Evolutionary conservation across 2,113 vertebrate species (phyloP).

Genomic region (Petrocephalus zakoni): DNA sequence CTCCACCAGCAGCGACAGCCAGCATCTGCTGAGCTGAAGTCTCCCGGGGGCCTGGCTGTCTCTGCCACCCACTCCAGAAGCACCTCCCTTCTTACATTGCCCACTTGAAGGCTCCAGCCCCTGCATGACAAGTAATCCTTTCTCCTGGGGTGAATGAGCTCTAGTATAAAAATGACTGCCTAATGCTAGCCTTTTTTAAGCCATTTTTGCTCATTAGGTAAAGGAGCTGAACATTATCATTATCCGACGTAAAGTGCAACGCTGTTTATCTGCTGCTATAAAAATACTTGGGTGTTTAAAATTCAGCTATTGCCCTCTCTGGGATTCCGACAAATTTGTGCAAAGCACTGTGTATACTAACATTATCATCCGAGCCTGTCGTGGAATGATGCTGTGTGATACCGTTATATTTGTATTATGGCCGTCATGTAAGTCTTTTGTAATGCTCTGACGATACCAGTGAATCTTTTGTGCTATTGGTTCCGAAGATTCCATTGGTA

Average conservation of each 20-base stretch:
- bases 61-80: constrained; percentile 60
- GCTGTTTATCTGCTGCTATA: neutral
- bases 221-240: neutral
- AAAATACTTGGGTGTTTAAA: neutral
- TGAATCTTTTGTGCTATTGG: neutral
- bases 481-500: neutral
- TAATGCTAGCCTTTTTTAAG: constrained; percentile 49
- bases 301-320: neutral
- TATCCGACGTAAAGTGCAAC: neutral
- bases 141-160: constrained; percentile 48
- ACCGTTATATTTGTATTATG: neutral
- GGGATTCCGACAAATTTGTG: neutral
- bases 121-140: constrained; percentile 50
- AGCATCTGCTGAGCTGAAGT: constrained; percentile 48
- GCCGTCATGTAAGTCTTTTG: neutral
- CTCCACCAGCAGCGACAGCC: constrained; percentile 42
- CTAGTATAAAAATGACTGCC: constrained; percentile 55
- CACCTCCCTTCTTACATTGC: constrained; percentile 63
- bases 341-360: neutral
- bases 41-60: constrained; percentile 48
- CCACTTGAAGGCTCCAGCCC: constrained; percentile 55
- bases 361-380: neutral
- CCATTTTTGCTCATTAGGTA: constrained; percentile 14
- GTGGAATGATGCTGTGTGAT: neutral
- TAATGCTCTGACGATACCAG: neutral